These are phyloP conservation scores for Drosophila rubida DNA, from an alignment of 2,888 invertebrate species.

Conservation along the genomic window DNA sequence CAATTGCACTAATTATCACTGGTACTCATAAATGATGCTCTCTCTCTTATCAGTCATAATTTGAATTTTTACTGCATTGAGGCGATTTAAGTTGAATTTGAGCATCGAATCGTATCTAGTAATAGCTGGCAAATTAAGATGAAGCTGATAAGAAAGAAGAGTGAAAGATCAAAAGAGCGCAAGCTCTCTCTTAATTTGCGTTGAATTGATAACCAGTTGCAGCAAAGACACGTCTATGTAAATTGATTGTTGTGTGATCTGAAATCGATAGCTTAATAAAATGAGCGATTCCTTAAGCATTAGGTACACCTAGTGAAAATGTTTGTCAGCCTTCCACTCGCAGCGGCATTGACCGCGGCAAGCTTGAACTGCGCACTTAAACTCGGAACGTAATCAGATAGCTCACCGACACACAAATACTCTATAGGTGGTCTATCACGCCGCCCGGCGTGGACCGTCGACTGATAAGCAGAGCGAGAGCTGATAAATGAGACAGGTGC, in stretches of 20 bases:
- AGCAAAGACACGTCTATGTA: too few species aligned
- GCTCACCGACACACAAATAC: background rate
- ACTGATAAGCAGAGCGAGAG: conserved; percentile 26
- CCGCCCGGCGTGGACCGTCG: conserved; percentile 17
- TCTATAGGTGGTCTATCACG: conserved; percentile 14
- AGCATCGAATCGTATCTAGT: background rate
- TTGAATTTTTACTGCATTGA: background rate
- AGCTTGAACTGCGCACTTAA: conserved; percentile 34
- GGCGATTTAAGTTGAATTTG: background rate
- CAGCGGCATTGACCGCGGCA: conserved; percentile 11
- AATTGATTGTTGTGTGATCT: conserved; percentile 2
- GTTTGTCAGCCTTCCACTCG: conserved; percentile 26
- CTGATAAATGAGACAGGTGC: conserved; percentile 28
- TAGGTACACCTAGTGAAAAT: conserved; percentile 14
- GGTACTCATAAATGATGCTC: background rate
- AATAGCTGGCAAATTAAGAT: background rate
- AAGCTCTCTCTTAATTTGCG: too few species aligned
- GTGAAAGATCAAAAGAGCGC: background rate
- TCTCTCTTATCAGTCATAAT: conserved; percentile 15
- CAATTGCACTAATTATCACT: conserved; percentile 19
- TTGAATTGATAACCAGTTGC: too few species aligned
- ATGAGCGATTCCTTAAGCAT: background rate
- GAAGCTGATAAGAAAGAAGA: background rate
- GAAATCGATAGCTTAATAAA: too few species aligned
- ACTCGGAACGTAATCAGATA: conserved; percentile 5